These are phyloP conservation scores for Forficula auricularia DNA, from an alignment of 1,140 invertebrate species.

Conservation along the genomic window DNA sequence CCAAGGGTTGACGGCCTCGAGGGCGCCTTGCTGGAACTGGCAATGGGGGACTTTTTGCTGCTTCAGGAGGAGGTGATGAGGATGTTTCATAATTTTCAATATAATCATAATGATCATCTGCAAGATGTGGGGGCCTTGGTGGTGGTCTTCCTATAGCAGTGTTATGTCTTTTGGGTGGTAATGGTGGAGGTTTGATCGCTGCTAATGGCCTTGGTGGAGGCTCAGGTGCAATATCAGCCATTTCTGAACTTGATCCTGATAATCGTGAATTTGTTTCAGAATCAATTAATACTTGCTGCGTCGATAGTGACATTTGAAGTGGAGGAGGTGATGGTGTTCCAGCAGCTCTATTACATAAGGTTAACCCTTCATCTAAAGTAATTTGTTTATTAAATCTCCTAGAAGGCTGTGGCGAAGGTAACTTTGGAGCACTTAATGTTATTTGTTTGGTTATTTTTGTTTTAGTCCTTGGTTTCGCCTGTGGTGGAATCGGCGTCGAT, in stretches of 20 bases:
- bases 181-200: constrained; percentile 54
- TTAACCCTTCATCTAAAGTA: constrained; percentile 8
- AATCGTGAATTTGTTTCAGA: constrained; percentile 17
- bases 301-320: neutral
- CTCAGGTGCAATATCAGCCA: constrained; percentile 40
- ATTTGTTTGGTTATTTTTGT: constrained; percentile 14
- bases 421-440: constrained; percentile 7
- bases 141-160: constrained; percentile 33
- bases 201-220: constrained; percentile 46
- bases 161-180: constrained; percentile 62
- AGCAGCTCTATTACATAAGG: constrained; percentile 9
- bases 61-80: constrained; percentile 11
- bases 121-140: constrained; percentile 41
- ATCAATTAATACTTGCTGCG: too few relatives aligned
- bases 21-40: constrained; percentile 27
- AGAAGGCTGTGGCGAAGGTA: constrained; percentile 4
- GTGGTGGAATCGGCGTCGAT: too few relatives aligned
- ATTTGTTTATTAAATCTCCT: neutral
- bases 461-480: constrained; percentile 13
- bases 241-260: constrained; percentile 20
- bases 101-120: constrained; percentile 39
- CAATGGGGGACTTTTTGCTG: constrained; percentile 5
- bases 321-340: constrained; percentile 12
- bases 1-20: constrained; percentile 23
- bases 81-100: constrained; percentile 34